Evolutionary conservation across 2,113 vertebrate species (phyloP).

Genomic region (Aleadryas rufinucha): DNA sequence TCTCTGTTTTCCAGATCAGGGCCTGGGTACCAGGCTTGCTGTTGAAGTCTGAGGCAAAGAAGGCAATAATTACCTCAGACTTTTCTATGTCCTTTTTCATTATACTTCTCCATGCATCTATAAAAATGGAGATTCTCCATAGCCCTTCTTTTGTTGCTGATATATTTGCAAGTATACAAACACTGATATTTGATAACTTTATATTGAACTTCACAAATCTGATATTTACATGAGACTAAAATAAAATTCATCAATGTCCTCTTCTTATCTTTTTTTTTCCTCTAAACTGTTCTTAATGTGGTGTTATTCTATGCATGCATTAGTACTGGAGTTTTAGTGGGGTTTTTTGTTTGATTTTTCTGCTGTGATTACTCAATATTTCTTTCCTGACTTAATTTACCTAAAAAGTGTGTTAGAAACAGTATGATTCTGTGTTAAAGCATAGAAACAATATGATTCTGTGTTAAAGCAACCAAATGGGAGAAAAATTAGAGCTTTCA

Average conservation of each 20-base stretch:
- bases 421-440: background rate
- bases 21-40: background rate
- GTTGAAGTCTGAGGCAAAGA: background rate
- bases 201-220: background rate
- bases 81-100: background rate
- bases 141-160: background rate
- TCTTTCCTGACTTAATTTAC: background rate
- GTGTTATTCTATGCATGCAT: background rate
- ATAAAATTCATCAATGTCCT: background rate
- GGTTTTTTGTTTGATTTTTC: background rate
- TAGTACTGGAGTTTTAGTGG: background rate
- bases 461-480: background rate
- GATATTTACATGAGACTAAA: background rate
- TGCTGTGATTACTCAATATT: background rate
- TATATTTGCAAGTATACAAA: background rate
- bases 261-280: background rate
- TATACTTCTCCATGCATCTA: background rate
- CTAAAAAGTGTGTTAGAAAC: background rate
- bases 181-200: background rate
- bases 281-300: background rate
- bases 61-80: background rate
- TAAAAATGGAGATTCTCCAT: background rate
- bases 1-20: background rate
- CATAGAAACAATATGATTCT: background rate
- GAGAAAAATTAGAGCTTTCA: background rate